phyloP scores from a whole-genome alignment of 1,140 invertebrate genomes.

The Dreissena polymorpha region DNA sequence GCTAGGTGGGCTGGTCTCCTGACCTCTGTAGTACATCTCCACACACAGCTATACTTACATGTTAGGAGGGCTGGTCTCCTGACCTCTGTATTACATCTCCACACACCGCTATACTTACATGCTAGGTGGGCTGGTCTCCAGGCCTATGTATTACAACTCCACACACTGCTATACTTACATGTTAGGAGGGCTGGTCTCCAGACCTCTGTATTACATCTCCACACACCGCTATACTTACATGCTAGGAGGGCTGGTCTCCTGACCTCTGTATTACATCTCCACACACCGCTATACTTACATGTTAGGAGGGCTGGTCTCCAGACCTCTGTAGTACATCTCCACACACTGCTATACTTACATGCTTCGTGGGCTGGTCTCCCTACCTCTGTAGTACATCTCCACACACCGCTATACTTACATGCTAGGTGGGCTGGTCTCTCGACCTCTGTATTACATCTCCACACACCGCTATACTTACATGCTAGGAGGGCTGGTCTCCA shows the following conservation, averaged over 20 bases:
- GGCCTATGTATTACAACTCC: conserved; percentile 63
- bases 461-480: too few relatives aligned
- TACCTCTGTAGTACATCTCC: conserved; percentile 64
- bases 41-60: too few relatives aligned
- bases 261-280: conserved; percentile 64
- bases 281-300: too few relatives aligned
- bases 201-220: conserved; percentile 64
- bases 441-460: conserved; percentile 64
- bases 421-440: conserved; percentile 54
- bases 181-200: conserved; percentile 54
- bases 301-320: conserved; percentile 54
- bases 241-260: conserved; percentile 54
- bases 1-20: conserved; percentile 54
- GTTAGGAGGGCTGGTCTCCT: conserved; percentile 54
- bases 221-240: too few relatives aligned
- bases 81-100: conserved; percentile 64
- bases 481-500: conserved; percentile 54
- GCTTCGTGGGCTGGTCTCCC: conserved; percentile 53
- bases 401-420: too few relatives aligned
- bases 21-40: conserved; percentile 64
- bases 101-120: too few relatives aligned
- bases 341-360: too few relatives aligned
- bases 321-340: conserved; percentile 64
- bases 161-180: too few relatives aligned
- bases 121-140: conserved; percentile 54